Evolutionary conservation across 2,797 vertebrate genomes (phyloP), one percentile per base, ranked within the genome.

Genomic region (Cottoperca gobio): DNA sequence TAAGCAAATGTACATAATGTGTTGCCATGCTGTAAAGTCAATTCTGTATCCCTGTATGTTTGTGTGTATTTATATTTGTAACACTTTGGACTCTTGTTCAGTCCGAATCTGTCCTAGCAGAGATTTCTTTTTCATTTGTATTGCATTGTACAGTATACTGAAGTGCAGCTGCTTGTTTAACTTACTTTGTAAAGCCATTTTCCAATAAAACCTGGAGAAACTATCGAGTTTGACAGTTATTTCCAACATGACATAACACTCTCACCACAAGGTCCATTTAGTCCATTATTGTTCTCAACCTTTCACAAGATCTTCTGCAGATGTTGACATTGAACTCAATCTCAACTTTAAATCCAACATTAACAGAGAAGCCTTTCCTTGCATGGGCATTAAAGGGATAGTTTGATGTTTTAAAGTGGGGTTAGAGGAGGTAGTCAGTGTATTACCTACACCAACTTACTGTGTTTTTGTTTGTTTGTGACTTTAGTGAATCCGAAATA

Each of bases 11-110:
- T 94, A 92, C 86, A 93, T 85, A 90, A 76, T 77, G 70, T 79
- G 84, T 83, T 46, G 66, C 78, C 67, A 85, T 73, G 80, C 76
- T 92, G 88, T 89, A 90, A 86, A 90, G 86, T 81, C 52, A 80
- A 73, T 35, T 78, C 58, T 78, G 72, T 82, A 55, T 76, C 65
- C 83, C 49, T 78, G 75, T 83, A 86, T 87, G 88, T 88, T 82
- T 88, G 75, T 88, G 84, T 83, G 83, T 92, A 91, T 91, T 82
- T 89, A 86, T 91, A 92, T 90, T 88, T 89, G 64, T 70, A 78
- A 65, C 40, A 66, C 79, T 68, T 74, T 65, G 73, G 79, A 76
- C 73, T 65, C 26, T 6, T 79, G 28, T 48, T 40, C 5, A 1
- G 76, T 85, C 60, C 59, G 69, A 64, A 73, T 57, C 59, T 67